Evolutionary conservation across 2,797 vertebrate species (phyloP).

Genomic region (Alfaro cultratus): DNA sequence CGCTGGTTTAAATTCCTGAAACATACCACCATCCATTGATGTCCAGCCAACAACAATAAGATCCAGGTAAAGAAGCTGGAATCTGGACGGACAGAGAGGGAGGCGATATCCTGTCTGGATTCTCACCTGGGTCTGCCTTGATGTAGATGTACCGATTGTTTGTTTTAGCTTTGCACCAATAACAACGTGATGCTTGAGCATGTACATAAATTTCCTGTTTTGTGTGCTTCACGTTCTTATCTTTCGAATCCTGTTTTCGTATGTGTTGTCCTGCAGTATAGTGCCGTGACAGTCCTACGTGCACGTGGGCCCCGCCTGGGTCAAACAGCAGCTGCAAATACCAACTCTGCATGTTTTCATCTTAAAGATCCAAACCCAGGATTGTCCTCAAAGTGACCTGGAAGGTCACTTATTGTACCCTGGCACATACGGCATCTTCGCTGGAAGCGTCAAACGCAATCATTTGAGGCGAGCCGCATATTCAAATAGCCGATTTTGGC

Average conservation of each 20-base stretch:
- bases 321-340: conserved; percentile 12
- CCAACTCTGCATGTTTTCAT: neutral
- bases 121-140: conserved; percentile 35
- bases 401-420: neutral
- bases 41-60: neutral
- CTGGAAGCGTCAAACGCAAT: neutral
- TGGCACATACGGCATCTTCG: neutral
- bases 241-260: conserved; percentile 31
- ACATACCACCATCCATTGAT: neutral
- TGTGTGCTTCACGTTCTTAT: neutral
- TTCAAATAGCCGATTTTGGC: conserved; percentile 12
- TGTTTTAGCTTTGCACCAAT: conserved; percentile 31
- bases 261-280: neutral
- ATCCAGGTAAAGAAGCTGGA: neutral
- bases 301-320: neutral
- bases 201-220: conserved; percentile 54
- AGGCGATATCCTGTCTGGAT: conserved; percentile 54
- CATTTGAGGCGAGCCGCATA: neutral
- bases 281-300: neutral
- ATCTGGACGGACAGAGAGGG: neutral
- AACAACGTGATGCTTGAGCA: conserved; percentile 18
- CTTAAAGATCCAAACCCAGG: neutral
- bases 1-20: neutral
- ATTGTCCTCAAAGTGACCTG: neutral
- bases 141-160: conserved; percentile 43